Conservation (phyloP, 92 coral and sea anemone species). For the Siderastrea radians region DNA sequence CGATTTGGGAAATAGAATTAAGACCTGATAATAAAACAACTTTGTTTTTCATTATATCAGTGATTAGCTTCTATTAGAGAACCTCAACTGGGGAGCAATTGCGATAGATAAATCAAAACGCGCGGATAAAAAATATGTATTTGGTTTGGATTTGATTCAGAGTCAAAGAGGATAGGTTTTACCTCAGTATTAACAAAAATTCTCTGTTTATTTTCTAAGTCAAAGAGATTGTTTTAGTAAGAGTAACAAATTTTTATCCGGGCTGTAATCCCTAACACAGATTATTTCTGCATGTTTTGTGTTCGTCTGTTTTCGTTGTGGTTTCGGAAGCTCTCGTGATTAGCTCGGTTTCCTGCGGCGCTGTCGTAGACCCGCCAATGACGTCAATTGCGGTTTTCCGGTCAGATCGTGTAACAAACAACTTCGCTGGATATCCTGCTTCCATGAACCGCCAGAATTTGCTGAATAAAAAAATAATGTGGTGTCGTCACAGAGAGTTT, state of each 20-base stretch:
- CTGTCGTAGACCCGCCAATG: constrained; percentile 25
- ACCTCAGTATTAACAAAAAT: not conserved
- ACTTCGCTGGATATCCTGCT: constrained; percentile 6
- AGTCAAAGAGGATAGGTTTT: no score
- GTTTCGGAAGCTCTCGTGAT: constrained; percentile 35
- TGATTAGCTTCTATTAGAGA: not conserved
- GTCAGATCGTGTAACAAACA: constrained; percentile 25
- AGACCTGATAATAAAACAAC: not conserved
- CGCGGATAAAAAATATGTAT: no score
- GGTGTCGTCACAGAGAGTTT: constrained; percentile 1
- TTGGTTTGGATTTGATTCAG: no score
- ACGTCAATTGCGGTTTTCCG: constrained; percentile 59
- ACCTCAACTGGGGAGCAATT: no score
- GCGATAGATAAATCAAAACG: no score
- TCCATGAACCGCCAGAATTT: constrained; percentile 11
- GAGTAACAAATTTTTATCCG: not conserved
- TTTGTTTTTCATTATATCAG: not conserved
- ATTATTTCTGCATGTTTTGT: not conserved
- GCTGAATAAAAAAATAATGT: not conserved
- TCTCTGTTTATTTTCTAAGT: not conserved
- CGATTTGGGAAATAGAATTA: not conserved
- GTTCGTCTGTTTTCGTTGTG: not conserved
- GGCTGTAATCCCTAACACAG: not conserved
- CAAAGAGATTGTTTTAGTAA: no score
- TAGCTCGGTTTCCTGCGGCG: constrained; percentile 52